phyloP scores from a whole-genome alignment of 2,888 invertebrate species.

The Craniophora ligustri region DNA sequence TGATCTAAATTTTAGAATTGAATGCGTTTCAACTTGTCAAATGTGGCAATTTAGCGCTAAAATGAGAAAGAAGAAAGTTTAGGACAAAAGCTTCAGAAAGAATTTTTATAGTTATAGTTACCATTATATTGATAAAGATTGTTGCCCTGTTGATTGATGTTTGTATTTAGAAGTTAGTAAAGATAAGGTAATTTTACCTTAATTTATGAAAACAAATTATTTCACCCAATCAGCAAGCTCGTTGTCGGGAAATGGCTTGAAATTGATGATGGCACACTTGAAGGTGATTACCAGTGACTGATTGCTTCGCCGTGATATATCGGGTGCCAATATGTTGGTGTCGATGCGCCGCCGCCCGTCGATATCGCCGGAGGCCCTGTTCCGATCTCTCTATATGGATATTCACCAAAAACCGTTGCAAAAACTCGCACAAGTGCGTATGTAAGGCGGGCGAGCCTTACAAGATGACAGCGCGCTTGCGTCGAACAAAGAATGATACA shows the following conservation, averaged over 20 bases:
- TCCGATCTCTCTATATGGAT: conserved; percentile 69
- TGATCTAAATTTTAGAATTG: too few species aligned
- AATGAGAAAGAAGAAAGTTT: too few species aligned
- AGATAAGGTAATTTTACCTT: neutral
- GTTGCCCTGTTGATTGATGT: too few species aligned
- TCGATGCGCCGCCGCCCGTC: conserved; percentile 40
- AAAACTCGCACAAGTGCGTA: conserved; percentile 66
- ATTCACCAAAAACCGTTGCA: conserved; percentile 79
- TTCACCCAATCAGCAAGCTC: conserved; percentile 3
- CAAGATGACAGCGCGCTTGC: conserved; percentile 78
- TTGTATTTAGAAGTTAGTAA: too few species aligned
- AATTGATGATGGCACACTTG: conserved; percentile 14
- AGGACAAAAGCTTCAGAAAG: too few species aligned
- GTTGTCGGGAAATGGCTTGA: conserved; percentile 7
- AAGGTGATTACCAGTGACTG: conserved; percentile 31
- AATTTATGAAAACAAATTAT: conserved; percentile 12
- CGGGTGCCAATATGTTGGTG: conserved; percentile 27
- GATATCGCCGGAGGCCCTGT: conserved; percentile 34
- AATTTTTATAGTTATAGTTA: too few species aligned
- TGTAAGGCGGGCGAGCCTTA: conserved; percentile 64
- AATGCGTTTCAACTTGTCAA: too few species aligned
- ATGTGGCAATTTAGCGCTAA: too few species aligned
- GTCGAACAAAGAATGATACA: conserved; percentile 83
- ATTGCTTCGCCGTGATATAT: conserved; percentile 43
- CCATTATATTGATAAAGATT: too few species aligned